These are phyloP conservation scores for Dasysyrphus tricinctus DNA, from an alignment of 2,888 invertebrate species.

Conservation along the genomic window DNA sequence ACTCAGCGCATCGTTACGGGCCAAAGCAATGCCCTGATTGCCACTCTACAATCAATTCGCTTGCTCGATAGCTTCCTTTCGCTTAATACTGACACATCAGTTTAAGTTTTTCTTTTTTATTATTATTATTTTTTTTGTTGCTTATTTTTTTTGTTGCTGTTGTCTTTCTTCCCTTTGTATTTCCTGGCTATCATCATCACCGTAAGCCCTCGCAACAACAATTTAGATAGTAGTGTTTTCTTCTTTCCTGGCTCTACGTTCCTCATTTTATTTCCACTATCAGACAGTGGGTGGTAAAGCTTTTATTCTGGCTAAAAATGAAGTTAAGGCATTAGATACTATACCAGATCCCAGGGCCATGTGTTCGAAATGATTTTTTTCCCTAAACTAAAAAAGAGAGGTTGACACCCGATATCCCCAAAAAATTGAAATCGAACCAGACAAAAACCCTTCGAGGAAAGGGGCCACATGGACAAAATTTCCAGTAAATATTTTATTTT, in stretches of 20 bases:
- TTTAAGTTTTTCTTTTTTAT: slow-evolving; percentile 17
- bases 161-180: slow-evolving; percentile 39
- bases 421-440: too few species aligned
- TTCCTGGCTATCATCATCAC: slow-evolving; percentile 65
- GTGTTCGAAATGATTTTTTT: too few species aligned
- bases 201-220: slow-evolving; percentile 65
- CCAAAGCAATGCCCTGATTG: slow-evolving; percentile 39
- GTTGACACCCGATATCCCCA: too few species aligned
- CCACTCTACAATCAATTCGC: slow-evolving; percentile 70
- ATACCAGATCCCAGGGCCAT: too few species aligned
- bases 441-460: too few species aligned
- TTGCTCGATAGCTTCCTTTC: slow-evolving; percentile 53
- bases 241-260: not conserved
- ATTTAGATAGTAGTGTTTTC: slow-evolving; percentile 65
- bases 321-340: too few species aligned
- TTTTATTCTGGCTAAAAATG: not conserved
- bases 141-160: not conserved
- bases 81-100: slow-evolving; percentile 65
- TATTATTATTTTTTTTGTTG: not conserved
- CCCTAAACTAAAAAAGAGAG: too few species aligned
- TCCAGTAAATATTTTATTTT: too few species aligned
- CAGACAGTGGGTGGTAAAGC: not conserved
- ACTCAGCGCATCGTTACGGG: slow-evolving; percentile 36
- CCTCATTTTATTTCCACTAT: not conserved
- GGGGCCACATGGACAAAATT: too few species aligned